A percentile compares a stretch with the other conserved stretches of the same genome.
phyloP scores from a whole-genome alignment of 2,113 vertebrate species.

The Bubo scandiacus region DNA sequence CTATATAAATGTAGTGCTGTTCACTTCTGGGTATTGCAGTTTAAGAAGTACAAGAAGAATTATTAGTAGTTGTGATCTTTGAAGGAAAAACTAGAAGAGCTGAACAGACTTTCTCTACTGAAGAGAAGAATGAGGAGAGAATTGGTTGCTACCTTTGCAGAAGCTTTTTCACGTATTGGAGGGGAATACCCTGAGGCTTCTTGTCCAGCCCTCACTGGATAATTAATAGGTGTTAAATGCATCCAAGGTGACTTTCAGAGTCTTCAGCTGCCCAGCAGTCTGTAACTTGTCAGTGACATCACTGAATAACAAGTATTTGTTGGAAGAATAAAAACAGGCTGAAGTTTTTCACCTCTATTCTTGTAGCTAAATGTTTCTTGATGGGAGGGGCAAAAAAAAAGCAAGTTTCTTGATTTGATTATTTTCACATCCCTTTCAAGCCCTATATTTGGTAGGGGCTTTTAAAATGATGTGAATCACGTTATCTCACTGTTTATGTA shows the following conservation, averaged over 20 bases:
- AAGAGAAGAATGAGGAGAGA: background rate
- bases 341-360: background rate
- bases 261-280: background rate
- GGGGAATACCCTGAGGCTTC: background rate
- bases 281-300: background rate
- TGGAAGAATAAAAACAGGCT: background rate
- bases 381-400: rapidly evolving
- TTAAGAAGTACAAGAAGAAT: background rate
- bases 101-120: background rate
- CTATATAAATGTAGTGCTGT: background rate
- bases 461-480: rapidly evolving
- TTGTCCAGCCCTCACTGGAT: background rate
- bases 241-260: background rate
- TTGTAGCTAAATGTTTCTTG: background rate
- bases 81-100: background rate
- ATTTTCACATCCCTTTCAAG: background rate
- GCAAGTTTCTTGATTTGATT: background rate
- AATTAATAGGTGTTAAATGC: background rate
- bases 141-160: background rate
- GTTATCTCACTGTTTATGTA: background rate
- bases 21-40: background rate
- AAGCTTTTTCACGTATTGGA: background rate
- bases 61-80: background rate
- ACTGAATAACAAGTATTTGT: background rate
- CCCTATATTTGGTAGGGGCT: background rate